Evolutionary conservation across 2,888 invertebrate species (phyloP).

Genomic region (Acleris holmiana): DNA sequence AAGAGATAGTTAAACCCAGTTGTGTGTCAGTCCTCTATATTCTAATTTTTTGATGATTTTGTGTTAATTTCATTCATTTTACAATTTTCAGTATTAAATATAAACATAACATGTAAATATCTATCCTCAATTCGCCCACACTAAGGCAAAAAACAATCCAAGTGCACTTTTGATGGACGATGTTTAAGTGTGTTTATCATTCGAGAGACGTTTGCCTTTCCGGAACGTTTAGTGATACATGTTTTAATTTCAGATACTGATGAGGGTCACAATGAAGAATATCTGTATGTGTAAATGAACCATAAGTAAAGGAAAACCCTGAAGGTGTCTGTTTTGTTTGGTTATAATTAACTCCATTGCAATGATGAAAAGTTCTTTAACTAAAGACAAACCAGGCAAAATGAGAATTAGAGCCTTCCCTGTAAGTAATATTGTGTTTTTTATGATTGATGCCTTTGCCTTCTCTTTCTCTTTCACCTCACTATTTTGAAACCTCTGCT

Average conservation of each 20-base stretch:
- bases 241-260: conserved; percentile 70
- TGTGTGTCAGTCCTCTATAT: conserved; percentile 51
- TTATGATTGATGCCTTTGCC: background rate
- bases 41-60: conserved; percentile 36
- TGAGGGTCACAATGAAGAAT: conserved; percentile 75
- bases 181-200: conserved; percentile 41
- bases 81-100: background rate
- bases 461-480: too few relatives aligned
- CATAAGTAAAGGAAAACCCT: conserved; percentile 53
- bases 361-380: conserved; percentile 90
- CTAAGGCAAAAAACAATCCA: conserved; percentile 9
- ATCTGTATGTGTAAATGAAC: conserved; percentile 72
- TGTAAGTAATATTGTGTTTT: conserved; percentile 86
- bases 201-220: conserved; percentile 44
- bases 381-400: conserved; percentile 95
- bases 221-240: conserved; percentile 40
- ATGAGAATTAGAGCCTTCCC: conserved; percentile 99
- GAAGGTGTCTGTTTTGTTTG: conserved; percentile 61
- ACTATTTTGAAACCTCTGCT: too few relatives aligned
- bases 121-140: background rate
- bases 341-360: conserved; percentile 56
- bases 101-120: conserved; percentile 1
- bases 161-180: conserved; percentile 26
- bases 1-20: conserved; percentile 47
- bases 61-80: conserved; percentile 15